phyloP scores from a whole-genome alignment of 2,797 vertebrate species.

The Phaenicophaeus curvirostris region DNA sequence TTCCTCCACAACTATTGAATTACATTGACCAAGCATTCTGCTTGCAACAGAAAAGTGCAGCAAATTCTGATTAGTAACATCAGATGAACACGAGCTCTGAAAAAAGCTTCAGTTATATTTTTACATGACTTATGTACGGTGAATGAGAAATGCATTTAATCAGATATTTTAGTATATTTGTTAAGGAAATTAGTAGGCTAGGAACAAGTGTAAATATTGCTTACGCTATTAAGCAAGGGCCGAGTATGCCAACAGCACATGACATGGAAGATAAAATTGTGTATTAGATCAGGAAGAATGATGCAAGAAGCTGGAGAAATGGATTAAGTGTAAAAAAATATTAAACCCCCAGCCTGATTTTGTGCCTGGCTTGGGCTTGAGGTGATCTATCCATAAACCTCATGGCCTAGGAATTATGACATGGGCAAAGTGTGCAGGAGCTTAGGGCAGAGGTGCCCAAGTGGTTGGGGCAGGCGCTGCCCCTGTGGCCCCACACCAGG shows the following conservation, averaged over 20 bases:
- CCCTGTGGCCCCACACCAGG: neutral
- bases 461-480: neutral
- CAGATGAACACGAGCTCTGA: neutral
- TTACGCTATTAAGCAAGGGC: neutral
- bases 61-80: neutral
- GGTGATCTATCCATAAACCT: neutral
- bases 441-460: neutral
- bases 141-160: neutral
- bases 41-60: neutral
- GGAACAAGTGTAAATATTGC: neutral
- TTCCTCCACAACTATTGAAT: neutral
- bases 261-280: neutral
- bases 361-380: neutral
- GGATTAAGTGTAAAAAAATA: neutral
- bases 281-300: neutral
- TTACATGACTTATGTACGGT: neutral
- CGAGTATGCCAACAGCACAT: neutral
- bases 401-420: neutral
- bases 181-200: neutral
- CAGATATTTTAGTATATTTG: neutral
- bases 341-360: neutral
- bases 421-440: neutral
- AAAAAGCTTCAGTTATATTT: neutral
- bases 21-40: constrained; percentile 16
- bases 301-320: neutral